Evolutionary conservation across 2,797 vertebrate genomes (phyloP), one percentile per base, ranked within the genome.

Genomic region (Betta splendens): DNA sequence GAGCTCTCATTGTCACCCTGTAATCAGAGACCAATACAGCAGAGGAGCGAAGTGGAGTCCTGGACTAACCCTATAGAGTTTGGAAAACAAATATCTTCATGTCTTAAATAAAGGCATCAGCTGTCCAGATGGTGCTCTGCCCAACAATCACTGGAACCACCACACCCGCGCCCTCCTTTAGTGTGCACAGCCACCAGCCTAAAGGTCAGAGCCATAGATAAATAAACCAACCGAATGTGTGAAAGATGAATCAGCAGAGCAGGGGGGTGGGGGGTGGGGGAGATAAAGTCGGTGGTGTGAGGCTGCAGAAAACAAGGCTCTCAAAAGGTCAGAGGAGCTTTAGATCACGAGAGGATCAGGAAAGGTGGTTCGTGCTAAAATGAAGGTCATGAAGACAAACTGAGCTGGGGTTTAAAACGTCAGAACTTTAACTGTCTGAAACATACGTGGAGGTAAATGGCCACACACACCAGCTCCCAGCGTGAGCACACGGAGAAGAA

Each of bases 41-140:
- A 40, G 43, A 36, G 39, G 21, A 54, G 44, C 7, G 38, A 42
- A 36, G 21, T 16, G 0, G 32, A 3, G 35, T 69, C 62, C 70
- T 39, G 15, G 33, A 16, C 15, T 65, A 31, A 73, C 56, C 75
- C 43, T 38, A 18, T 40, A 23, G 44, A 69, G 51, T 65, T 65
- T 49, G 56, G 53, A 46, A 72, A 83, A 9, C 50, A 13, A 68
- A 80, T 72, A 58, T 69, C 53, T 57, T 61, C 43, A 48, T 45
- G 46, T 65, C 16, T 35, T 70, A 62, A 67, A 78, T 76, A 79
- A 74, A 83, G 40, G 40, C 36, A 77, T 70, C 75, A 74, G 59
- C 66, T 75, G 75, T 74, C 63, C 81, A 74, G 70, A 74, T 75
- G 76, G 63, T 4, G 50, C 43, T 47, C 57, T 43, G 46, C 16